A percentile compares a stretch with the other conserved stretches of the same genome.
Evolutionary conservation across 1,140 invertebrate species (phyloP).

Genomic region (Eurosta solidaginis): DNA sequence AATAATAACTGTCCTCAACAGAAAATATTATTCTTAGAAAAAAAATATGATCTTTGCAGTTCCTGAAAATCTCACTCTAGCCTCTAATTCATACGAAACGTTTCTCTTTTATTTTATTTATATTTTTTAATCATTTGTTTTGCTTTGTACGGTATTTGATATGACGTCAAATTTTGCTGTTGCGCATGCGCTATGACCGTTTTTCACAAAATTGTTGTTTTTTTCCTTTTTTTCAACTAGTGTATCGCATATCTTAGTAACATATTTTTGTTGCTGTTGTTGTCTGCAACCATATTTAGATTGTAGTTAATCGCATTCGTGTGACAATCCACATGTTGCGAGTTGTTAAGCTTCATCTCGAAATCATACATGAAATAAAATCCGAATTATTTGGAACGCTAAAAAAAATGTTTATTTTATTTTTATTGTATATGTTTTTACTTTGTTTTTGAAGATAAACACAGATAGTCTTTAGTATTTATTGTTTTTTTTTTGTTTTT

Average conservation of each 20-base stretch:
- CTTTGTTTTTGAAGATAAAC: not conserved
- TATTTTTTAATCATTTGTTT: constrained; percentile 38
- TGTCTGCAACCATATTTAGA: not conserved
- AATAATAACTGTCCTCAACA: no score
- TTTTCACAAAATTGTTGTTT: constrained; percentile 18
- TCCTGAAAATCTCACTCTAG: no score
- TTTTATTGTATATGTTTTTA: no score
- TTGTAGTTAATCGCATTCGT: not conserved
- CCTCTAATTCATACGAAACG: no score
- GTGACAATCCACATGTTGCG: not conserved
- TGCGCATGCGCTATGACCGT: constrained; percentile 28
- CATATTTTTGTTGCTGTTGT: not conserved
- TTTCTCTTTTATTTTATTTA: no score
- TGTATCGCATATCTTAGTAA: not conserved
- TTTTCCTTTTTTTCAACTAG: not conserved
- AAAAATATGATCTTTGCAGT: no score
- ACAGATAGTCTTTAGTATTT: no score
- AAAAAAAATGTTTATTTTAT: not conserved
- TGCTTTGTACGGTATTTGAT: constrained; percentile 43
- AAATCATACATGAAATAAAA: not conserved
- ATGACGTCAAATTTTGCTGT: constrained; percentile 21
- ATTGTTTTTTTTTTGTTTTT: not conserved
- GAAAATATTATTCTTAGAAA: no score
- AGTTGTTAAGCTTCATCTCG: constrained; percentile 1
- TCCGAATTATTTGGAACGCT: not conserved